Evolutionary conservation across 2,797 vertebrate species (phyloP), one percentile per base, ranked within the genome.

Genomic region (Crossoptilon crossoptilon): DNA sequence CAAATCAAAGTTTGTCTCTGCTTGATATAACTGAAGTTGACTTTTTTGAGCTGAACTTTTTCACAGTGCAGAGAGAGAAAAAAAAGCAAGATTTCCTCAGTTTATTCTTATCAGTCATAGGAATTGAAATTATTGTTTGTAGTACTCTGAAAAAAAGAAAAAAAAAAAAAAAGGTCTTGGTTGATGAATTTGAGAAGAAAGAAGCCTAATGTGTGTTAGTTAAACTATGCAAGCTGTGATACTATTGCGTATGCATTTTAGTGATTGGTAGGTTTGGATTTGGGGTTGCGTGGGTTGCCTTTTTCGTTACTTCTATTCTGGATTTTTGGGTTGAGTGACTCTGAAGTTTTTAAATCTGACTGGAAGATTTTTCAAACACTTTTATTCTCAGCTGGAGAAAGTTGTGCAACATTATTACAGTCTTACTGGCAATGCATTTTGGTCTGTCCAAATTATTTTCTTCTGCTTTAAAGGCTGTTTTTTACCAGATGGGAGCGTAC

Each of bases 301-400:
- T 91, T 89, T 74, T 24, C 7, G 4, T 29, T 2, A 71, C 63
- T 44, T 87, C 44, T 68, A 10, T 9, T 27, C 18, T 5, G 73
- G 74, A 46, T 74, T 87, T 94, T 77, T 48, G 70, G 22, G 66
- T 56, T 90, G 35, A 92, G n/a, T 44, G 63, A 86, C 18, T 79
- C 69, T 92, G 69, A 73, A 73, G 29, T 79, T 93, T 94, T 91
- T n/a, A 91, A 63, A 78, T 80, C 39, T 59, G 43, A n/a, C 56
- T 84, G 60, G 60, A 84, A 88, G 53, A 46, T 88, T 88, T 92
- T 81, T 66, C 67, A 88, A 75, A 68, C 60, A 73, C 48, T 90
- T 95, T 93, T 64, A 44, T 82, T 90, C 71, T 90, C 75, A 90
- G 64, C 56, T 82, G 68, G 60, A 92, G 64, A 71, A 91, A 84